Evolutionary conservation across 2,888 invertebrate genomes (phyloP).

Genomic region (Aspidiotus destructor): DNA sequence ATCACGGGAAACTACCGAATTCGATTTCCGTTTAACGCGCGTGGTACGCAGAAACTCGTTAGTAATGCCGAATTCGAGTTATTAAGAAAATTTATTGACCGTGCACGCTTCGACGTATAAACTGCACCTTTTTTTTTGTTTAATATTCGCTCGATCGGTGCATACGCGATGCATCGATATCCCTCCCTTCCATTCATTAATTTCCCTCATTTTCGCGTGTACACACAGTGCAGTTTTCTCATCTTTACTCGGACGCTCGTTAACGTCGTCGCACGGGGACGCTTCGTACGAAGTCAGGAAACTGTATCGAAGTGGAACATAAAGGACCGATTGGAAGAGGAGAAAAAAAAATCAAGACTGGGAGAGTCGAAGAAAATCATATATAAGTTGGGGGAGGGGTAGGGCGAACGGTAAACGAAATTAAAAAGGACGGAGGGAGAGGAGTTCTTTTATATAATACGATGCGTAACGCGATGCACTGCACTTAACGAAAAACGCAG

Average conservation of each 20-base stretch:
- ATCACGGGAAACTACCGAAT: no score
- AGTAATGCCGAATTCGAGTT: no score
- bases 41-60: no score
- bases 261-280: not conserved
- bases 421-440: not conserved
- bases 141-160: not conserved
- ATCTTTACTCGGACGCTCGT: conserved; percentile 1
- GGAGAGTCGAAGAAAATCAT: not conserved
- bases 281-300: not conserved
- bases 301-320: not conserved
- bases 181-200: not conserved
- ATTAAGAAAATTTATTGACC: no score
- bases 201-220: not conserved
- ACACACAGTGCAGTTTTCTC: not conserved
- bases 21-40: no score
- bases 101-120: no score
- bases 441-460: conserved; percentile 3
- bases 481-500: conserved; percentile 25
- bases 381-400: not conserved
- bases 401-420: conserved; percentile 3
- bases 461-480: conserved; percentile 2
- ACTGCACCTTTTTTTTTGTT: not conserved
- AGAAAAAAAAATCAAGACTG: not conserved
- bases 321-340: conserved; percentile 1
- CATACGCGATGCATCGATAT: not conserved